Evolutionary conservation across 1,140 invertebrate genomes (phyloP), one percentile per base, ranked within the genome.

Genomic region (Anastatus disparis): DNA sequence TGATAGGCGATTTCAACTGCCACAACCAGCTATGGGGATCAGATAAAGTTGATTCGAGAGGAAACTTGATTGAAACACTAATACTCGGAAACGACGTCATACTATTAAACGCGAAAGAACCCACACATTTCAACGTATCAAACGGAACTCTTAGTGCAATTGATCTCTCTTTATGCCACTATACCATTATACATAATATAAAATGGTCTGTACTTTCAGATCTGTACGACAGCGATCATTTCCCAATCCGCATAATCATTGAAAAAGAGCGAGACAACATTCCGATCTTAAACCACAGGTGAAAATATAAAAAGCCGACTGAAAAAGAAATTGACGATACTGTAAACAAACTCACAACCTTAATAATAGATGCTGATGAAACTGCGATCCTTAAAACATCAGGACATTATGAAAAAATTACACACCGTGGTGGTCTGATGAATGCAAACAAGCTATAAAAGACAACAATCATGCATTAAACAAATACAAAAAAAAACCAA

Each of bases 191-290:
- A 20, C 48, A 71, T 48, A 71, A 67, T 48, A 61, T 79, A 52
- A 73, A 76, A 58, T 81, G 78, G 78, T 67, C 75, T 62, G 71
- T 70, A 10, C 31, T 75, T 44, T 71, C 73, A 2, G 52, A 76
- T 31, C 64, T 75, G 31, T 75, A 77, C 75, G 71, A 74, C 44
- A 81, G 76, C 71, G 77, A 79, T 50, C 76, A 81, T 44, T 78
- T 69, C n/a, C 78, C 78, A 40, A 76, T 79, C n/a, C 24, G 0
- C 6, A 22, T 1, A 67, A 27, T 29, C 22, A 35, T 8, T 8
- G 48, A 13, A 22, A 44, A 12, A 70, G 20, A 17, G 4, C 31
- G 4, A 84, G 10, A 35, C 31, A n/a, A 6, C 31, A 6, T 35
- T 35, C 31, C 4, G 4, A 35, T 10, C 31, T 35, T 10, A 4